These are phyloP conservation scores for Nestor notabilis DNA, from an alignment of 2,113 vertebrate species.

Conservation along the genomic window DNA sequence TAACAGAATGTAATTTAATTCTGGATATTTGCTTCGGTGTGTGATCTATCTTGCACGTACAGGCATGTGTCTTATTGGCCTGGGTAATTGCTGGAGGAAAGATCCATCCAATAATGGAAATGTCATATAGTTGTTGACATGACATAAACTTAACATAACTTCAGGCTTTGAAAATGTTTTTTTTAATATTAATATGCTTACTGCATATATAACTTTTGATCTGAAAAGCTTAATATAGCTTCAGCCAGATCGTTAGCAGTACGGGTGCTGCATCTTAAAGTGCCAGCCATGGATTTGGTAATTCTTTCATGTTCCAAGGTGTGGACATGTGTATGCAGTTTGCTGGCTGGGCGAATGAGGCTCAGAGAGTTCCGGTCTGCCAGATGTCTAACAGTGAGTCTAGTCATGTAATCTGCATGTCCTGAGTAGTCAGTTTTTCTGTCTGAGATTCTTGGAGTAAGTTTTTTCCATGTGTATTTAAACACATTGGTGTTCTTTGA, in stretches of 20 bases:
- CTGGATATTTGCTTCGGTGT: constrained; percentile 47
- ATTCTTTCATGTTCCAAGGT: not conserved
- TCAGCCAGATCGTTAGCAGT: not conserved
- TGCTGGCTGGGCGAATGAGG: not conserved
- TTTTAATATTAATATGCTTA: constrained; percentile 53
- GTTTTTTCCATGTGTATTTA: not conserved
- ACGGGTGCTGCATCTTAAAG: not conserved
- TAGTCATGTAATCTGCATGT: not conserved
- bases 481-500: not conserved
- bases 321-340: not conserved
- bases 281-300: not conserved
- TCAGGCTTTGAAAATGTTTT: constrained; percentile 19
- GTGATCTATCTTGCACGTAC: constrained; percentile 13
- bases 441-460: not conserved
- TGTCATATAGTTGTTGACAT: constrained; percentile 1
- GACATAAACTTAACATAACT: constrained; percentile 32
- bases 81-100: constrained; percentile 32
- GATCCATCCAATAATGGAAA: constrained; percentile 22
- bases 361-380: not conserved
- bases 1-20: constrained; percentile 58
- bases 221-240: constrained; percentile 30
- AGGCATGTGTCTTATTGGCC: not conserved
- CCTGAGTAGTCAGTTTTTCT: not conserved
- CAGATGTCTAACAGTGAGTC: not conserved
- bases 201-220: not conserved